A percentile compares a stretch with the other conserved stretches of the same genome.
phyloP scores from a whole-genome alignment of 2,113 vertebrate species.

The Ellobius talpinus region DNA sequence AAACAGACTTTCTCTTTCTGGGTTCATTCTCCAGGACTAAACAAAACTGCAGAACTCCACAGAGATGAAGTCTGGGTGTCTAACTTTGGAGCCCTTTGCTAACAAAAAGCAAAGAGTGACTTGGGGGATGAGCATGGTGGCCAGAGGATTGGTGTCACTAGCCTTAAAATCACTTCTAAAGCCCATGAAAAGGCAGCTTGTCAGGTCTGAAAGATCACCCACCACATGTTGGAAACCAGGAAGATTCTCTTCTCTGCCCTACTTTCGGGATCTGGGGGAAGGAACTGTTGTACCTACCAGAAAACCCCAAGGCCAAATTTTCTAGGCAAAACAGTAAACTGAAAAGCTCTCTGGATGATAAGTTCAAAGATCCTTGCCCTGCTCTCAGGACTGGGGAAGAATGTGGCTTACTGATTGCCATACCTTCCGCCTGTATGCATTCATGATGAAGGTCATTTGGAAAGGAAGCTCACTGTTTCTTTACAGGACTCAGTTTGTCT shows the following conservation, averaged over 20 bases:
- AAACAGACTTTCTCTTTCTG: not conserved
- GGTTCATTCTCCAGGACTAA: not conserved
- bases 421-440: not conserved
- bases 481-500: not conserved
- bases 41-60: not conserved
- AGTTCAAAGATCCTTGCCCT: not conserved
- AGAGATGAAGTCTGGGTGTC: not conserved
- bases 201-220: not conserved
- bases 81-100: not conserved
- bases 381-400: not conserved
- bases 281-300: not conserved
- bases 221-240: not conserved
- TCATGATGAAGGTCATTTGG: conserved; percentile 6
- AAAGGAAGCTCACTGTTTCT: conserved; percentile 21
- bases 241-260: not conserved
- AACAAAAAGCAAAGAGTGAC: not conserved
- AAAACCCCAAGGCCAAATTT: not conserved
- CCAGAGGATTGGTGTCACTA: not conserved
- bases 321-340: not conserved
- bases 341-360: not conserved
- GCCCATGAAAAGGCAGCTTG: not conserved
- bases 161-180: not conserved
- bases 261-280: not conserved
- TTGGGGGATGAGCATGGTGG: not conserved
- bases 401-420: not conserved